Evolutionary conservation across 2,888 invertebrate species (phyloP).

Genomic region (Stenoptilia bipunctidactyla): DNA sequence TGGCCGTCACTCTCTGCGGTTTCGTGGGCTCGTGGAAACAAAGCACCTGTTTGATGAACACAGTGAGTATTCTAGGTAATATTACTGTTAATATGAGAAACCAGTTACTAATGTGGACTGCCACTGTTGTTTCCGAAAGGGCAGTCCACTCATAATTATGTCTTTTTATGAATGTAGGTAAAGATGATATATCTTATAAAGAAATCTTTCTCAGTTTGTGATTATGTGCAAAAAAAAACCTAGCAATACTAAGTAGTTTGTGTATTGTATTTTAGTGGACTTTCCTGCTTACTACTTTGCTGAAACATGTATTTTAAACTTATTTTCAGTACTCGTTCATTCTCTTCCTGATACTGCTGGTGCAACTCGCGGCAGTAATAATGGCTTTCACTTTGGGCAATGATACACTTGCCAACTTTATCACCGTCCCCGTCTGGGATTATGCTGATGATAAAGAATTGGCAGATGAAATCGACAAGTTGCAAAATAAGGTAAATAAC

Average conservation of each 20-base stretch:
- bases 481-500: slow-evolving; percentile 45
- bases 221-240: no score
- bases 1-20: slow-evolving; percentile 85
- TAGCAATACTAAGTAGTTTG: no score
- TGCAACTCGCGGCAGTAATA: slow-evolving; percentile 45
- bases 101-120: no score
- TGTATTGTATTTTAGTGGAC: no score
- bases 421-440: slow-evolving; percentile 34
- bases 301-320: no score
- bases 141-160: no score
- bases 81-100: no score
- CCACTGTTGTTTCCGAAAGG: no score
- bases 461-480: slow-evolving; percentile 35
- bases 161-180: no score
- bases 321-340: slow-evolving; percentile 49
- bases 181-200: no score
- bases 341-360: slow-evolving; percentile 35
- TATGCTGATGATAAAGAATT: slow-evolving; percentile 42
- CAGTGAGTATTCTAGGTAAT: slow-evolving; percentile 56
- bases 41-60: slow-evolving; percentile 79
- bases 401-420: slow-evolving; percentile 24
- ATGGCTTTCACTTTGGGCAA: slow-evolving; percentile 38
- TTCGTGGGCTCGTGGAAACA: slow-evolving; percentile 86
- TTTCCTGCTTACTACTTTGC: no score
- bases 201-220: no score